Percentiles rank a stretch among this genome's conserved stretches.
These are phyloP conservation scores for Nycticebus coucang DNA, from an alignment of 2,113 vertebrate species.

Conservation along the genomic window DNA sequence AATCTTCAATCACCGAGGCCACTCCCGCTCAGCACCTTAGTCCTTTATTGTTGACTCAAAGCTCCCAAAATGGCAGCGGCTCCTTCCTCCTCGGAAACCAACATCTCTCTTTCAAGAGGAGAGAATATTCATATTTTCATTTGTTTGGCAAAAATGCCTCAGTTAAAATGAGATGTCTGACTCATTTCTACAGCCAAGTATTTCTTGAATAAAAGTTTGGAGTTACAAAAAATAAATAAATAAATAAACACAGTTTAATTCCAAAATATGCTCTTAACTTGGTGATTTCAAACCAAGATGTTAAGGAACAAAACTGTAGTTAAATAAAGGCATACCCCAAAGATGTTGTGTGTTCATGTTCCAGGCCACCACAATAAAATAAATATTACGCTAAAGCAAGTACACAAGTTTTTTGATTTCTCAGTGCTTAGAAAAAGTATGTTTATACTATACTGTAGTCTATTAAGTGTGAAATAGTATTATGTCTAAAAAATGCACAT, in stretches of 20 bases:
- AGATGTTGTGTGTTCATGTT: neutral
- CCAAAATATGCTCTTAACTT: slow-evolving; percentile 72
- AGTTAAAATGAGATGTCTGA: slow-evolving; percentile 81
- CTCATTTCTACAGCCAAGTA: slow-evolving; percentile 81
- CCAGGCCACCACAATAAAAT: neutral
- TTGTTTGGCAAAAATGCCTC: slow-evolving; percentile 74
- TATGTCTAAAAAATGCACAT: neutral
- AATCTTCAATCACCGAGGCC: no score
- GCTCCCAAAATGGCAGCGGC: no score
- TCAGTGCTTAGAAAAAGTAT: neutral
- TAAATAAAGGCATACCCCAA: neutral
- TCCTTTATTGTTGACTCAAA: no score
- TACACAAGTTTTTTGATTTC: neutral
- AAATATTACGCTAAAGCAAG: neutral
- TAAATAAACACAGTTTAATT: slow-evolving; percentile 56
- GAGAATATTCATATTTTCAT: slow-evolving; percentile 75
- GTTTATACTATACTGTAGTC: neutral
- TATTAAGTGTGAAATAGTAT: neutral
- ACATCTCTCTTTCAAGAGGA: slow-evolving; percentile 60
- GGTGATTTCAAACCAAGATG: slow-evolving; percentile 73
- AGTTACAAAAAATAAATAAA: slow-evolving; percentile 76
- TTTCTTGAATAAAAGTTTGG: slow-evolving; percentile 78
- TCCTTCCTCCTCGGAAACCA: no score
- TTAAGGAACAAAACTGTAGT: slow-evolving; percentile 67
- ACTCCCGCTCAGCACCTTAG: no score